Conservation (phyloP, 1,140 invertebrate species). For the Trachymyrmex cornetzi region DNA sequence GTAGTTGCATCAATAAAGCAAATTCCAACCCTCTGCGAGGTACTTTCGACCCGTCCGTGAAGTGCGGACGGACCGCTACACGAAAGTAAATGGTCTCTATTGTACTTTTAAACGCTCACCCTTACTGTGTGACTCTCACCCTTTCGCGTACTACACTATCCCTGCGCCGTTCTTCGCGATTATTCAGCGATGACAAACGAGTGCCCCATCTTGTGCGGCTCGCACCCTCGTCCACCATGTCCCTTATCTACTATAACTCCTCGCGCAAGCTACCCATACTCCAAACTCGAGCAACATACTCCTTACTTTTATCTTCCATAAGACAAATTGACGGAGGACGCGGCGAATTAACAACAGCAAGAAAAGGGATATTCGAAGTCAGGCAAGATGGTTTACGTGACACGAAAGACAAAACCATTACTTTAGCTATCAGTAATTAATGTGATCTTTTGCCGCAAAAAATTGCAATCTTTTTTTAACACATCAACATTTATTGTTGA, state of each 20-base stretch:
- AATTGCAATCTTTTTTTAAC: neutral
- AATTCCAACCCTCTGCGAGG: constrained; percentile 58
- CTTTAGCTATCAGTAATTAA: constrained; percentile 46
- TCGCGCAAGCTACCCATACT: constrained; percentile 44
- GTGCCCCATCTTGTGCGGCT: constrained; percentile 73
- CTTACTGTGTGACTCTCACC: constrained; percentile 51
- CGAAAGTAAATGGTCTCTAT: constrained; percentile 82
- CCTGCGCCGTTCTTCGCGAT: constrained; percentile 74
- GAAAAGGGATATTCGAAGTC: neutral
- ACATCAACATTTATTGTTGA: neutral
- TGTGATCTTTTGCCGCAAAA: neutral
- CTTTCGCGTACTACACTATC: constrained; percentile 5
- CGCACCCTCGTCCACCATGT: constrained; percentile 57
- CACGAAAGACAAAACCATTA: neutral
- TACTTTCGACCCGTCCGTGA: constrained; percentile 30
- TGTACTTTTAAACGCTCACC: constrained; percentile 83
- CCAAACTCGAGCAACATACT: neutral
- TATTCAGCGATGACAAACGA: constrained; percentile 84
- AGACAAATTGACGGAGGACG: constrained; percentile 73
- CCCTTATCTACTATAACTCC: constrained; percentile 65
- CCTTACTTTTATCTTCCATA: constrained; percentile 68
- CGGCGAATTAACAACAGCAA: constrained; percentile 41
- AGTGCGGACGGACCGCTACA: constrained; percentile 53
- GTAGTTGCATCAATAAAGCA: constrained; percentile 47
- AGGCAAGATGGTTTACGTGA: constrained; percentile 5